phyloP scores from a whole-genome alignment of 2,888 invertebrate species.

The Aethes cnicana region DNA sequence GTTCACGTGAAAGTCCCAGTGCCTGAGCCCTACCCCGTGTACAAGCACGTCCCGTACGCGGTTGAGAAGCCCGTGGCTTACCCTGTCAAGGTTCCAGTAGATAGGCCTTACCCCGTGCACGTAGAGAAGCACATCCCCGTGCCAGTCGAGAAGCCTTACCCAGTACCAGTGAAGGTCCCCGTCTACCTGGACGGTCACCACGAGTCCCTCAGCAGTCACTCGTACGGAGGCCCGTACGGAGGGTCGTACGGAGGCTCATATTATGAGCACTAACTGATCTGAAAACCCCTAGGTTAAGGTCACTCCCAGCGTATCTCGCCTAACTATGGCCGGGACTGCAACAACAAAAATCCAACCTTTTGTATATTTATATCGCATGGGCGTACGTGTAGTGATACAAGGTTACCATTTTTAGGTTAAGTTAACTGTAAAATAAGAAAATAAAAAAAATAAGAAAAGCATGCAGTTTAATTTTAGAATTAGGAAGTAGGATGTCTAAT shows the following conservation, averaged over 20 bases:
- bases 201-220: slow-evolving; percentile 39
- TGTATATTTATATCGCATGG: slow-evolving; percentile 69
- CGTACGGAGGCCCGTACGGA: slow-evolving; percentile 54
- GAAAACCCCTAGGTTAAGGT: slow-evolving; percentile 56
- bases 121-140: slow-evolving; percentile 74
- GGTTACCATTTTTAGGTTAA: slow-evolving; percentile 77
- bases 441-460: slow-evolving; percentile 62
- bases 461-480: slow-evolving; percentile 48
- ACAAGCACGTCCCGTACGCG: slow-evolving; percentile 85
- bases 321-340: slow-evolving; percentile 74
- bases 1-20: slow-evolving; percentile 82
- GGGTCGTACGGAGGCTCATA: slow-evolving; percentile 54
- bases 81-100: slow-evolving; percentile 86
- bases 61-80: slow-evolving; percentile 83
- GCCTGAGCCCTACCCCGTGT: slow-evolving; percentile 84
- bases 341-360: slow-evolving; percentile 66
- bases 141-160: slow-evolving; percentile 79
- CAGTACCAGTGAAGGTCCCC: slow-evolving; percentile 81
- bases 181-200: slow-evolving; percentile 54
- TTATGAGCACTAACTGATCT: slow-evolving; percentile 67
- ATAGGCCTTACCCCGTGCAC: slow-evolving; percentile 85
- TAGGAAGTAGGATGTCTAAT: slow-evolving; percentile 32
- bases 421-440: slow-evolving; percentile 69
- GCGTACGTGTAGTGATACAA: slow-evolving; percentile 77
- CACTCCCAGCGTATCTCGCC: slow-evolving; percentile 61